Base-by-base conservation (phyloP, 1,140 invertebrate genomes). In the Euura saliciscinereae region DNA sequence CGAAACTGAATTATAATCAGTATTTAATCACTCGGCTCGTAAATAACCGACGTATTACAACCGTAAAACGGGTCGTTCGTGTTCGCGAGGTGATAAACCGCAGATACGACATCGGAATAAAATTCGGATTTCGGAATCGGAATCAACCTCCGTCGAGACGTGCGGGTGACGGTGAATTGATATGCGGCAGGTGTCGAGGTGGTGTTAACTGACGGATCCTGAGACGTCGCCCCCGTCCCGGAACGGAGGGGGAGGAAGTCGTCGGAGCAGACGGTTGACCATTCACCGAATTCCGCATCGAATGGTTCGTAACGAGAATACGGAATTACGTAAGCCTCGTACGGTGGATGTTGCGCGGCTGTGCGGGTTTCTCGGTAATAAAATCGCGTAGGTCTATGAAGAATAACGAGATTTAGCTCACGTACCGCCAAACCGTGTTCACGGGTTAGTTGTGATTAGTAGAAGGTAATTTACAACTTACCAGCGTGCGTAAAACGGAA, bases 281-380 rank as follows among this genome's bases (percentile, higher is more conserved):
- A 84, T 85, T 85, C 83, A 86, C 82, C 83, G 80, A 84, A 85
- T 83, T 83, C 81, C 77, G 70, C 77, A 80, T 79, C 83, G 80
- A 83, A 85, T 82, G 77, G 78, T 76, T 75, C 77, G 78, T 78
- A 78, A 68, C 71, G 75, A 82, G 81, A 84, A 85, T 85, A 84
- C 83, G 73, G 77, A 85, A 84, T 83, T 78, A 83, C 82, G 75
- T 79, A 83, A 80, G 73, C 75, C 69, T 78, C 77, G 73, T 73
- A 68, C 28, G 28, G 28, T 28, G 28, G 28, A 28, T 28, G 28
- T 28, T 28, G 28, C 28, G 28, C 28, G 28, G 28, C 28, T 28
- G 28, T 28, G 28, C 28, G 28, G 28, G 28, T 28, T 28, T 28
- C 28, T 28, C 28, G 28, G 28, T 28, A 28, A 28, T 28, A 28